Evolutionary conservation across 2,888 invertebrate species (phyloP).

Genomic region (Eupithecia insigniata): DNA sequence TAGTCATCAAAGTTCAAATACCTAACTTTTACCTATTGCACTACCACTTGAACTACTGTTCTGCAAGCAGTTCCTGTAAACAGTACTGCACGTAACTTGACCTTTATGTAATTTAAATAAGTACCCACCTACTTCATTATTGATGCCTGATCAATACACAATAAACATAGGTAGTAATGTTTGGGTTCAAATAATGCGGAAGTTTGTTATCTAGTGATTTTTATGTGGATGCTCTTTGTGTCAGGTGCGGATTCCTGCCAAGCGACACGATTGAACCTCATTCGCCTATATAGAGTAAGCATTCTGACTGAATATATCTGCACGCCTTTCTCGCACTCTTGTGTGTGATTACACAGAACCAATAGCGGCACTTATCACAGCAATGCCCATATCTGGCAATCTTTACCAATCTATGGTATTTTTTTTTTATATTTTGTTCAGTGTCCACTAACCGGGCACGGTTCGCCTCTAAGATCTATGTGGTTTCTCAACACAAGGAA

Average conservation of each 20-base stretch:
- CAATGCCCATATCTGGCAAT: background rate
- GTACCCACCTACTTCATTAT: background rate
- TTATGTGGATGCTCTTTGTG: conserved; percentile 66
- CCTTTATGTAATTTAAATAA: conserved; percentile 2
- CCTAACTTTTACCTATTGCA: conserved; percentile 6
- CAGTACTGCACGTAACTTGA: conserved; percentile 27
- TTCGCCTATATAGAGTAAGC: conserved; percentile 82
- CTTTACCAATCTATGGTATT: background rate
- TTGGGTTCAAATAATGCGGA: conserved; percentile 12
- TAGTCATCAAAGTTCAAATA: background rate
- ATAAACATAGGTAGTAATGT: conserved; percentile 12
- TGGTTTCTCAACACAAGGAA: background rate
- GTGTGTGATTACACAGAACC: background rate
- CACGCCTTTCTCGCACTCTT: conserved; percentile 46
- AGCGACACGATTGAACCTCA: conserved; percentile 81
- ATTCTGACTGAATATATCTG: conserved; percentile 52
- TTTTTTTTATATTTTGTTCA: conserved; percentile 16
- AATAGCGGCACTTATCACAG: conserved; percentile 26
- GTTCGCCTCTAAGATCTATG: background rate
- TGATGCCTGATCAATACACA: background rate
- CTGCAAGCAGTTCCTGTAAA: conserved; percentile 10
- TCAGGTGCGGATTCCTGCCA: conserved; percentile 83
- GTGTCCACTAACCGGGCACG: background rate
- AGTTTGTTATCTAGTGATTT: conserved; percentile 21
- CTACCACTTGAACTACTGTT: conserved; percentile 5